Conservation (phyloP, 2,888 invertebrate species). For the Corbicula japonica region DNA sequence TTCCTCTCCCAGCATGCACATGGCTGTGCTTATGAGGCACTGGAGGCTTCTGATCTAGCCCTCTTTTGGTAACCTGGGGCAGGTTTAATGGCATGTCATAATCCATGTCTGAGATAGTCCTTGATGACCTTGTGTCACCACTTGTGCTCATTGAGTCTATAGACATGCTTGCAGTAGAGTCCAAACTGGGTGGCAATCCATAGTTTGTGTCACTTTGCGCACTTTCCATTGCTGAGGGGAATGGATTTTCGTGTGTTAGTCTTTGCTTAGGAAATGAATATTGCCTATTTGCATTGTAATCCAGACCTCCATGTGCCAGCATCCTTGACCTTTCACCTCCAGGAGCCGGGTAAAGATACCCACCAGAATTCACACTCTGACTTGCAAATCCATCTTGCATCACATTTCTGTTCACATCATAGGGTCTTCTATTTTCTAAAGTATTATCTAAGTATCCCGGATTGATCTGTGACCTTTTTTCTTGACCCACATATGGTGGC, state of each 20-base stretch:
- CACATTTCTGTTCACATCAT: conserved; percentile 44
- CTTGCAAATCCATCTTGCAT: conserved; percentile 3
- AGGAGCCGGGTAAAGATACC: conserved; percentile 35
- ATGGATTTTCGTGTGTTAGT: conserved; percentile 26
- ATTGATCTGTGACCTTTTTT: conserved; percentile 53
- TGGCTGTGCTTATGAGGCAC: conserved; percentile 53
- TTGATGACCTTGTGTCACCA: conserved; percentile 52
- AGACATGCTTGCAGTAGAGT: conserved; percentile 60
- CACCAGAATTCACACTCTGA: conserved; percentile 28
- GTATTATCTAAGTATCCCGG: conserved; percentile 48
- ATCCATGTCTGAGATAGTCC: conserved; percentile 57
- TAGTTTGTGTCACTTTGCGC: conserved; percentile 30
- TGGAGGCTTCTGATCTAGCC: conserved; percentile 42
- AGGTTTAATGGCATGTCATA: conserved; percentile 50
- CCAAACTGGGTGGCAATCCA: conserved; percentile 44
- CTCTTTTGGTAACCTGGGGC: conserved; percentile 7
- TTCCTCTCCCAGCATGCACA: conserved; percentile 58
- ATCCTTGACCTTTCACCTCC: conserved; percentile 34
- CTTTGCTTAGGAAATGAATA: conserved; percentile 11
- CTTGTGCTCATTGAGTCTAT: conserved; percentile 63
- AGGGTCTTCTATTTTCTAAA: conserved; percentile 24
- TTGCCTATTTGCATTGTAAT: conserved; percentile 28
- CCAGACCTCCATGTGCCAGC: conserved; percentile 21
- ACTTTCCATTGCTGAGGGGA: conserved; percentile 22
- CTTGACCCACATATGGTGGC: conserved; percentile 31